phyloP scores from a whole-genome alignment of 2,888 invertebrate genomes.

The Antitype chi region DNA sequence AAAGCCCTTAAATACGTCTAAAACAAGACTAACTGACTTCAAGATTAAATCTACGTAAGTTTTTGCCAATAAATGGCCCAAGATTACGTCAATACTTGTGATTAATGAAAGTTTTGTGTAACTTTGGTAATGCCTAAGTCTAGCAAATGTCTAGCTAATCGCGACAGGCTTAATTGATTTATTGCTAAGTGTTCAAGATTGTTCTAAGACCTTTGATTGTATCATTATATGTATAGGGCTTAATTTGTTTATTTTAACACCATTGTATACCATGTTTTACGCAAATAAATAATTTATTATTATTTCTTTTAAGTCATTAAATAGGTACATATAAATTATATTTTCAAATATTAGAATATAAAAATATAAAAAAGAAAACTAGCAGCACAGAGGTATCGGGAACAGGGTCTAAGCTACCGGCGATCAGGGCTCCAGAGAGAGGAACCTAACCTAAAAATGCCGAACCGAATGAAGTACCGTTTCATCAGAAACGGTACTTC shows the following conservation, averaged over 20 bases:
- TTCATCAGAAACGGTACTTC: too few species aligned
- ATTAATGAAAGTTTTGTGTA: conserved; percentile 27
- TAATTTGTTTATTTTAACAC: neutral
- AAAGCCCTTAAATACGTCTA: neutral
- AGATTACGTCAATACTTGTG: conserved; percentile 20
- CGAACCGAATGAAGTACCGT: too few species aligned
- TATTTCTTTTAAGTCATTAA: too few species aligned
- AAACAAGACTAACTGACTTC: conserved; percentile 7
- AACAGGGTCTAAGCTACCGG: too few species aligned
- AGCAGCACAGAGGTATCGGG: too few species aligned
- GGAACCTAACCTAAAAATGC: too few species aligned
- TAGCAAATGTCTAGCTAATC: conserved; percentile 17
- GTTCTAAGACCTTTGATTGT: neutral
- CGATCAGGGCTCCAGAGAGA: too few species aligned
- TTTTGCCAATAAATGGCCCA: conserved; percentile 4
- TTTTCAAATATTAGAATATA: too few species aligned
- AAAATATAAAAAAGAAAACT: too few species aligned
- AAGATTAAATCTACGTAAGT: neutral
- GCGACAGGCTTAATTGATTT: conserved; percentile 9
- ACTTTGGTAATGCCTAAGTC: neutral
- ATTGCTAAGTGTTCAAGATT: neutral
- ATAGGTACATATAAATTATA: too few species aligned
- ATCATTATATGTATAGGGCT: neutral
- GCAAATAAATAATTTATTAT: too few species aligned
- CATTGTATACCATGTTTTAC: too few species aligned